These are phyloP conservation scores for Endomychus coccineus DNA, from an alignment of 2,888 invertebrate genomes.

Conservation along the genomic window DNA sequence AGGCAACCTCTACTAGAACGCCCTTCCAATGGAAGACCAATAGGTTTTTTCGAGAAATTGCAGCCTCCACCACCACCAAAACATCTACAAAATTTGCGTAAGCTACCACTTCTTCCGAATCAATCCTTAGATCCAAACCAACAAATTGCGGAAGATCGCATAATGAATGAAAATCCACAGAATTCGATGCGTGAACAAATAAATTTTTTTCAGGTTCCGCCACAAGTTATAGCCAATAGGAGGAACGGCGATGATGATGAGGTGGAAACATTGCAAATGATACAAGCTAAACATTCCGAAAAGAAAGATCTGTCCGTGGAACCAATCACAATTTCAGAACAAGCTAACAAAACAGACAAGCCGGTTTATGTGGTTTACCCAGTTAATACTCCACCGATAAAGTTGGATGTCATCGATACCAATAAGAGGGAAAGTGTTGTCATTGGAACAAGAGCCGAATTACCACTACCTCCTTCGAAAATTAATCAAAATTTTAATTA, in stretches of 20 bases:
- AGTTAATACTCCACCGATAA: constrained; percentile 48
- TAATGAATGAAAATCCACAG: constrained; percentile 28
- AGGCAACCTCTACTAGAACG: constrained; percentile 41
- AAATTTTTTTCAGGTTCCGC: constrained; percentile 37
- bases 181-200: constrained; percentile 30
- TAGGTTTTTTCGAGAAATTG: constrained; percentile 42
- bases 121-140: constrained; percentile 20
- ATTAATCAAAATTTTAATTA: constrained; percentile 35
- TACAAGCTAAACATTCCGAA: constrained; percentile 50
- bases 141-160: constrained; percentile 29
- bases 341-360: constrained; percentile 30
- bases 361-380: constrained; percentile 52
- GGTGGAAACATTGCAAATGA: constrained; percentile 62
- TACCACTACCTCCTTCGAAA: constrained; percentile 41
- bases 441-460: constrained; percentile 49
- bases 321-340: constrained; percentile 13
- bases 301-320: constrained; percentile 33
- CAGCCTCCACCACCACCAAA: constrained; percentile 41
- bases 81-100: constrained; percentile 44
- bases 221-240: constrained; percentile 45
- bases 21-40: constrained; percentile 41
- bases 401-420: constrained; percentile 42
- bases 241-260: constrained; percentile 44
- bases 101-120: constrained; percentile 42
- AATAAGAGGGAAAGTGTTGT: constrained; percentile 48